Percentiles rank a stretch among this genome's conserved stretches.
phyloP scores from a whole-genome alignment of 2,888 invertebrate species.

The Willowsia nigromaculata region DNA sequence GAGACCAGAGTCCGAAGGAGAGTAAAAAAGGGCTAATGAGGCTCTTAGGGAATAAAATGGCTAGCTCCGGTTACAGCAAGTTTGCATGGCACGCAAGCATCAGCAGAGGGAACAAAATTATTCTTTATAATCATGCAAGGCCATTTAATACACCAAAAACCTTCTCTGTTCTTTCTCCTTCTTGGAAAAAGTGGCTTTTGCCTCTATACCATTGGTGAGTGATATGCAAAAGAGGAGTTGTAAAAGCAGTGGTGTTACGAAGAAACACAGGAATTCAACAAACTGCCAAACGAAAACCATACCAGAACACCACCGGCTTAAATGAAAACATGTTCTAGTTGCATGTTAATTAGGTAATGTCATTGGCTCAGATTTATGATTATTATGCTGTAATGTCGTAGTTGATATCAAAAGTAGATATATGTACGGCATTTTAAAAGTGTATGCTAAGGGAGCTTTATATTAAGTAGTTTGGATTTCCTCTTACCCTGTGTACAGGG shows the following conservation, averaged over 20 bases:
- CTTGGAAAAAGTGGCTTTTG: slow-evolving; percentile 42
- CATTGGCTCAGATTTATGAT: slow-evolving; percentile 22
- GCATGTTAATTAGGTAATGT: slow-evolving; percentile 37
- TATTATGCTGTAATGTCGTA: not conserved
- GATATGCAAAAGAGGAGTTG: slow-evolving; percentile 27
- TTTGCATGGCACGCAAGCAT: slow-evolving; percentile 51
- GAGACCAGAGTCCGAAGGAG: slow-evolving; percentile 28
- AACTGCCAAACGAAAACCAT: slow-evolving; percentile 23
- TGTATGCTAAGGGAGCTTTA: not conserved
- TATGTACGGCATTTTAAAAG: not conserved
- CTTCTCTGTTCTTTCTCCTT: slow-evolving; percentile 17
- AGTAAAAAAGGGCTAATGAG: slow-evolving; percentile 54
- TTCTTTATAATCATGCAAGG: slow-evolving; percentile 55
- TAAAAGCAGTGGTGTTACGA: not conserved
- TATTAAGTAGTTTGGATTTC: not conserved
- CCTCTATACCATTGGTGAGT: not conserved
- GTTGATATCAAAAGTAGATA: not conserved
- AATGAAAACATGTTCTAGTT: slow-evolving; percentile 40
- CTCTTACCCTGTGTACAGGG: slow-evolving; percentile 66
- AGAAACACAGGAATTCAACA: not conserved
- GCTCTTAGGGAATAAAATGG: slow-evolving; percentile 55
- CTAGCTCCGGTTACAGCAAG: slow-evolving; percentile 45
- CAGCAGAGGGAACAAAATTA: slow-evolving; percentile 4
- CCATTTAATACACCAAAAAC: slow-evolving; percentile 36
- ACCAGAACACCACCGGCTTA: slow-evolving; percentile 36